These are phyloP conservation scores for Callaeas wilsoni DNA, from an alignment of 2,113 vertebrate species.

Conservation along the genomic window DNA sequence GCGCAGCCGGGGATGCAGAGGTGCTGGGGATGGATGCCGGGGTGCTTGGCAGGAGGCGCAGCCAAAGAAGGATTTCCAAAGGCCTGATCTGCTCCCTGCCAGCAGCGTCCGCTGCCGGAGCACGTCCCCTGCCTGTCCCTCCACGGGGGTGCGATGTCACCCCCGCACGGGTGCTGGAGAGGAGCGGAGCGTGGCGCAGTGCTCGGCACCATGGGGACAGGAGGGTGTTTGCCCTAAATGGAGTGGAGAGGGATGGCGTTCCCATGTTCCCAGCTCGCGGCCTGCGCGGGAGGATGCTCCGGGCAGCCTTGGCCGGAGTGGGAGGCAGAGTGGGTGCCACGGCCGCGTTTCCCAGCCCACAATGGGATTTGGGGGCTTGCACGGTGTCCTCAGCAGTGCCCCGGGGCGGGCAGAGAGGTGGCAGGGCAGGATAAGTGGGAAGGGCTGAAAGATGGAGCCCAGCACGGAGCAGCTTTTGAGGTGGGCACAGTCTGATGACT, in stretches of 20 bases:
- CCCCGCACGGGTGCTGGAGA: not conserved
- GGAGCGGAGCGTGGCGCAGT: not conserved
- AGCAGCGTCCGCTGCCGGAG: not conserved
- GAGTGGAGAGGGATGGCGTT: rapidly evolving
- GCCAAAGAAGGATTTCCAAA: not conserved
- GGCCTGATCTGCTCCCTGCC: not conserved
- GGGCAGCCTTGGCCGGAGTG: rapidly evolving
- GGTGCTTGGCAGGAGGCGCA: rapidly evolving
- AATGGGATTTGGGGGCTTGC: rapidly evolving
- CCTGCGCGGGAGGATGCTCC: rapidly evolving
- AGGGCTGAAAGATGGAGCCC: not conserved
- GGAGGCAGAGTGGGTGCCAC: rapidly evolving
- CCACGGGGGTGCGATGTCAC: not conserved
- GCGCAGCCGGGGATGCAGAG: not conserved
- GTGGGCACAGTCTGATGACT: not conserved
- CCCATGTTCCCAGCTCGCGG: not conserved
- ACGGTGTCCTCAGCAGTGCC: not conserved
- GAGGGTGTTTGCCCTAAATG: not conserved
- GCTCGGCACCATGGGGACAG: not conserved
- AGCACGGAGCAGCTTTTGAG: not conserved
- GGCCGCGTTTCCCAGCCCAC: rapidly evolving
- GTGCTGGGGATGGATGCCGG: not conserved
- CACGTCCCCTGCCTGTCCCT: not conserved
- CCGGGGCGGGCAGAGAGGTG: not conserved
- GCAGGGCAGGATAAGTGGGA: not conserved